These are phyloP conservation scores for Eudemis profundana DNA, from an alignment of 2,888 invertebrate species.

Conservation along the genomic window DNA sequence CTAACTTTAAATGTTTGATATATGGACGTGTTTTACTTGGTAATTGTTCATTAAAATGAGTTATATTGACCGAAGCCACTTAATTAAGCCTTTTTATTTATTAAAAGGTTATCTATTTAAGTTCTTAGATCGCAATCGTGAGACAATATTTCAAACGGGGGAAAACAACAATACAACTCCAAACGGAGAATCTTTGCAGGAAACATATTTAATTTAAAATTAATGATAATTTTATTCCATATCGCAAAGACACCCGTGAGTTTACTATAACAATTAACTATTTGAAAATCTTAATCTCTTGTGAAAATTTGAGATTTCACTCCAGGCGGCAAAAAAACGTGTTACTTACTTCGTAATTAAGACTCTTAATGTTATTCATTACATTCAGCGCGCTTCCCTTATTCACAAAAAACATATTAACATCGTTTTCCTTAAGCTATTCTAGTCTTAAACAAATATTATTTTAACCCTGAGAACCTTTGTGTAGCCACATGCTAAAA, in stretches of 20 bases:
- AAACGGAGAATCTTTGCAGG: conserved; percentile 38
- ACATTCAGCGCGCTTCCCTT: conserved; percentile 15
- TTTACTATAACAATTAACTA: conserved; percentile 37
- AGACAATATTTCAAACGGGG: conserved; percentile 37
- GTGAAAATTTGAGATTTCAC: conserved; percentile 38
- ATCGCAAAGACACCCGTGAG: conserved; percentile 34
- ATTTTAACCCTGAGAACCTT: conserved; percentile 34
- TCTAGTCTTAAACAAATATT: conserved; percentile 31
- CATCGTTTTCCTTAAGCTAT: conserved; percentile 3
- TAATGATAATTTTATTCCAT: conserved; percentile 38
- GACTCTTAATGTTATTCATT: conserved; percentile 20
- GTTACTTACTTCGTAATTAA: conserved; percentile 32
- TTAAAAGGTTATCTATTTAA: conserved; percentile 39
- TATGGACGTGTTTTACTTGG: conserved; percentile 24
- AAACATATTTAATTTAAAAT: conserved; percentile 41
- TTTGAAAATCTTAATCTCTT: conserved; percentile 36
- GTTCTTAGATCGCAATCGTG: conserved; percentile 38
- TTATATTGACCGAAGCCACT: conserved; percentile 40
- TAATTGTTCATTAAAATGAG: conserved; percentile 45
- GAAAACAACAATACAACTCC: conserved; percentile 39
- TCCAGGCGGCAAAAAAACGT: conserved; percentile 22
- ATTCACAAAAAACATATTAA: conserved; percentile 1
- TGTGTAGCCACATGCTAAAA: conserved; percentile 45
- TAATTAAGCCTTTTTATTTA: conserved; percentile 44
- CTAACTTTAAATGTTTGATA: conserved; percentile 29